phyloP scores from a whole-genome alignment of 2,113 vertebrate genomes.

The Psephotus haematonotus region DNA sequence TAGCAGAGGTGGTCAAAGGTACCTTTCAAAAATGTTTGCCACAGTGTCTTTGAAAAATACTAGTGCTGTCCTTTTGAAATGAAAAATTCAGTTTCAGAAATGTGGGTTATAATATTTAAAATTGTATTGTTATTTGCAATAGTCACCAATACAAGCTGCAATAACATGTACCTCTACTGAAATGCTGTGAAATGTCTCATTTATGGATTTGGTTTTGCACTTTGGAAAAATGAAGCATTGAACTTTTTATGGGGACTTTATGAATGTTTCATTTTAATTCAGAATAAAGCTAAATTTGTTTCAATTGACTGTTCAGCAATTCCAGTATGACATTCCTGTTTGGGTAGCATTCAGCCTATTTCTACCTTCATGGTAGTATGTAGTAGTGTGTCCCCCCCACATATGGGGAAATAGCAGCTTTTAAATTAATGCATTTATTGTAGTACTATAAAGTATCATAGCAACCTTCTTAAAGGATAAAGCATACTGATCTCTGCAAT shows the following conservation, averaged over 20 bases:
- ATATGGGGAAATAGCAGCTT: neutral
- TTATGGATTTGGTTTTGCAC: neutral
- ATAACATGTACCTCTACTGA: neutral
- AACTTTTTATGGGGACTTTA: neutral
- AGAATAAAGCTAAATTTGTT: slow-evolving; percentile 15
- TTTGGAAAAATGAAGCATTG: neutral
- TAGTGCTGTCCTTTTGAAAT: neutral
- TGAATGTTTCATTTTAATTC: neutral
- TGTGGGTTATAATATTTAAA: neutral
- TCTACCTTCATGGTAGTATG: neutral
- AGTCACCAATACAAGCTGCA: neutral
- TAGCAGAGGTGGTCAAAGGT: neutral
- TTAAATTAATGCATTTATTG: neutral
- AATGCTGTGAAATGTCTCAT: slow-evolving; percentile 4
- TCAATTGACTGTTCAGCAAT: neutral
- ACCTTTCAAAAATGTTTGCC: neutral
- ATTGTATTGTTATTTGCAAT: neutral
- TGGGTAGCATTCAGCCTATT: neutral
- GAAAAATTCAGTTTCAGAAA: neutral
- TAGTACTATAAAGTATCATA: neutral
- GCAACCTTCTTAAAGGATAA: neutral
- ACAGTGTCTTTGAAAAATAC: neutral
- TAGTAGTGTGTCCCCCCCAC: neutral
- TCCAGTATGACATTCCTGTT: neutral
- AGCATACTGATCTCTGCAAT: neutral